Conservation (phyloP, 35 echinoderm and acorn worm genomes). For the Lytechinus pictus region DNA sequence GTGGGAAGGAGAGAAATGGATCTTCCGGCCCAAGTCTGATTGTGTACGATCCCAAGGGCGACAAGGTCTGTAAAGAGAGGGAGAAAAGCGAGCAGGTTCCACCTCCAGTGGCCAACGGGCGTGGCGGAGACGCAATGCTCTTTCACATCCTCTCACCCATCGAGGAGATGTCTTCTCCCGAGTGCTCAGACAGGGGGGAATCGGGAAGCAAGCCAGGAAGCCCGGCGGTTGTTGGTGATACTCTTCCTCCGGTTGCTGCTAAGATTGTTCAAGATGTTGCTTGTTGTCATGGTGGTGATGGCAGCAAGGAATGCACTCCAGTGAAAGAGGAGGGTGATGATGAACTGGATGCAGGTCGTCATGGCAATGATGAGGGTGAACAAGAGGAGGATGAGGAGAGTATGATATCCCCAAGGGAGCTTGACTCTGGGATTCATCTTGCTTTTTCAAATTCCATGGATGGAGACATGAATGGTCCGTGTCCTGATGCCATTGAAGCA, state of each 20-base stretch:
- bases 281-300: constrained; percentile 39
- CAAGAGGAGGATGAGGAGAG: constrained; percentile 51
- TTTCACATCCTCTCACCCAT: constrained; percentile 85
- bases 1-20: not conserved
- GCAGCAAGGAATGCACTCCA: not conserved
- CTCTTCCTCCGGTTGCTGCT: not conserved
- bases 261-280: constrained; percentile 33
- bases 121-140: constrained; percentile 31
- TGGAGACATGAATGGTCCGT: constrained; percentile 38
- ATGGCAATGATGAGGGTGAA: constrained; percentile 14
- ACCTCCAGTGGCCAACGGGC: constrained; percentile 29
- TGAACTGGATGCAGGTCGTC: constrained; percentile 16
- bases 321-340: not conserved
- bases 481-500: constrained; percentile 50
- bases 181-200: constrained; percentile 61
- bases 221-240: not conserved
- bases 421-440: constrained; percentile 85
- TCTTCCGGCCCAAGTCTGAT: constrained; percentile 39
- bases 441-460: constrained; percentile 68
- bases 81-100: not conserved
- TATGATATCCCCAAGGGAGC: constrained; percentile 65
- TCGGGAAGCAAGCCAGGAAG: constrained; percentile 48
- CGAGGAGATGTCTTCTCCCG: constrained; percentile 90
- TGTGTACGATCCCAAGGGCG: constrained; percentile 39
- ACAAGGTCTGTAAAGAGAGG: constrained; percentile 15